Base-by-base conservation (phyloP, 2,888 invertebrate species). In the Eupithecia subfuscata region DNA sequence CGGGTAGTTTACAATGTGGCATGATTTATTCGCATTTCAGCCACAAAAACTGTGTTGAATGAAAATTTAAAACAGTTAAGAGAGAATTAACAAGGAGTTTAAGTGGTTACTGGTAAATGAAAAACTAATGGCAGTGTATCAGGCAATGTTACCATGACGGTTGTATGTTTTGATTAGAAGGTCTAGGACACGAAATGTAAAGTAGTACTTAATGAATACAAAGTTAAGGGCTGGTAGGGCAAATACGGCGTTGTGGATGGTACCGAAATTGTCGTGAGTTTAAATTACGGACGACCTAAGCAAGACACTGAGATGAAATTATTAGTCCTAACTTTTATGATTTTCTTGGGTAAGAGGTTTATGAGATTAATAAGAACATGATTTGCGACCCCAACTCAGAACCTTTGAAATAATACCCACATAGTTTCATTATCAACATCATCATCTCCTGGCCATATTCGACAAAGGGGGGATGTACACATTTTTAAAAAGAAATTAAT, bases 51-150 rank as follows among this genome's bases (percentile, higher is more conserved):
- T 79, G 78, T 80, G 82, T 77, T 80, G 76, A 80, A 82, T 82
- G 79, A 78, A 25, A 60, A 80, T 82, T 80, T 80, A 78, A 82
- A 82, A 80, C 80, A 79, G 79, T 80, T 80, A 79, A 74, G 75
- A 80, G 76, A 75, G 77, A 79, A 80, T 80, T 79, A 80, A 80
- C 80, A 82, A 80, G 75, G 77, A 74, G 78, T 82, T 79, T 71
- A 79, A 80, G 79, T 80, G 77, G 77, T 80, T 76, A 72, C 76
- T 77, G 79, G 82, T 78, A 80, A 77, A 80, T 80, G 77, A 78
- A 80, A 80, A 77, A 76, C 74, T 79, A 82, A 82, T 77, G 76
- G 77, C 71, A 34, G 68, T 34, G 25, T 77, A 79, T 82, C 82
- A 82, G 79, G 81, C 80, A 70, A 82, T 75, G 71, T 68, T 71